A percentile compares a stretch with the other conserved stretches of the same genome.
Evolutionary conservation across 2,888 invertebrate genomes (phyloP).

Genomic region (Osmoderma eremita): DNA sequence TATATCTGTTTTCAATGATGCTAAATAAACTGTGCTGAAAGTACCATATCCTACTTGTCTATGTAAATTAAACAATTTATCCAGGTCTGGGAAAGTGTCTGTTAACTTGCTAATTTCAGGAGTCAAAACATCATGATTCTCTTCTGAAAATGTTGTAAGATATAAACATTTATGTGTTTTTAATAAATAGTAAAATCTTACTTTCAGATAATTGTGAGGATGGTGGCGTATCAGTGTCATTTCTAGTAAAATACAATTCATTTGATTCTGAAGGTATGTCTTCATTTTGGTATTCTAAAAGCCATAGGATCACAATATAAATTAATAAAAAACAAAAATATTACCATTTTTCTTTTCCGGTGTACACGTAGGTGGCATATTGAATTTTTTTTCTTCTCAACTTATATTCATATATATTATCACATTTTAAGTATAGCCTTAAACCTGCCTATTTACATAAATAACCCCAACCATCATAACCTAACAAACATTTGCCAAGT

Average conservation of each 20-base stretch:
- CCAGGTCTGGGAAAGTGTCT: constrained; percentile 44
- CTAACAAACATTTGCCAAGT: no score
- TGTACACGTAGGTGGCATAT: constrained; percentile 41
- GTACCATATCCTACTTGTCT: constrained; percentile 83
- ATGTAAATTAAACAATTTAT: constrained; percentile 41
- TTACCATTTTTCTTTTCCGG: constrained; percentile 42
- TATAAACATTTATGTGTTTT: not conserved
- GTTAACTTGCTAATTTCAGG: constrained; percentile 40
- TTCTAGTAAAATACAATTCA: constrained; percentile 37
- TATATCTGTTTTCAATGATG: constrained; percentile 69
- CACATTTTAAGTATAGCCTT: no score
- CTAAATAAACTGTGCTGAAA: constrained; percentile 87
- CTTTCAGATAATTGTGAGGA: not conserved
- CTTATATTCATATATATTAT: constrained; percentile 4
- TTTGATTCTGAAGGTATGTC: constrained; percentile 20
- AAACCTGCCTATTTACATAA: no score
- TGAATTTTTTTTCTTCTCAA: not conserved
- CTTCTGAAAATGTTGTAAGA: not conserved
- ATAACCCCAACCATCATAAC: no score
- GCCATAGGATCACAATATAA: constrained; percentile 8
- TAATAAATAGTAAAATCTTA: not conserved
- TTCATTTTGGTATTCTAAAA: constrained; percentile 39
- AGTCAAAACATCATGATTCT: constrained; percentile 2
- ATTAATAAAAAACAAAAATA: not conserved
- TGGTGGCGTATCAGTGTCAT: constrained; percentile 7